Evolutionary conservation across 2,113 vertebrate genomes (phyloP).

Genomic region (Hippocampus guttulatus): DNA sequence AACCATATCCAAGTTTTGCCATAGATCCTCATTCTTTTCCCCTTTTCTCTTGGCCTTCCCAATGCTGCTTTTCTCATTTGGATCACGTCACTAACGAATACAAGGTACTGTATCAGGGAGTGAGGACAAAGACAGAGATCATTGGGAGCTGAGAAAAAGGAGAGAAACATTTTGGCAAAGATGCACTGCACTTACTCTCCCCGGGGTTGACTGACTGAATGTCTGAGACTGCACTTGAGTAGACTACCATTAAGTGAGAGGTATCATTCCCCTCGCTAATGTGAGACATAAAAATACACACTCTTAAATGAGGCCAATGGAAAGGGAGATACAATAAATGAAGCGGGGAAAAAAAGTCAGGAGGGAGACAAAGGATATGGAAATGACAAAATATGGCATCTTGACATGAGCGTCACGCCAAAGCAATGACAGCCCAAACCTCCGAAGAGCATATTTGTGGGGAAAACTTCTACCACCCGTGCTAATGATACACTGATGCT

Average conservation of each 20-base stretch:
- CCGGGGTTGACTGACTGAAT: slow-evolving; percentile 72
- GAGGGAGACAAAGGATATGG: slow-evolving; percentile 20
- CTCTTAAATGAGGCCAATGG: slow-evolving; percentile 52
- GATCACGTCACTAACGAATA: slow-evolving; percentile 45
- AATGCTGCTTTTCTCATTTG: slow-evolving; percentile 71
- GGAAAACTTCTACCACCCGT: slow-evolving; percentile 47
- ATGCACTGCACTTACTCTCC: slow-evolving; percentile 62
- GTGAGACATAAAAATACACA: slow-evolving; percentile 65
- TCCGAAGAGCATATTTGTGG: slow-evolving; percentile 32
- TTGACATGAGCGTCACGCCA: slow-evolving; percentile 55
- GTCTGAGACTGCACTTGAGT: slow-evolving; percentile 67
- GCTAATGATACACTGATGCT: slow-evolving; percentile 53
- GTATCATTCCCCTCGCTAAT: slow-evolving; percentile 63
- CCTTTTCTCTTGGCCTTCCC: slow-evolving; percentile 31
- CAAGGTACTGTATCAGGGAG: slow-evolving; percentile 54
- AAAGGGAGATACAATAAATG: slow-evolving; percentile 62
- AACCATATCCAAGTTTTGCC: slow-evolving; percentile 61
- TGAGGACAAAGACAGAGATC: slow-evolving; percentile 51
- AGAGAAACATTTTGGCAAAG: slow-evolving; percentile 54
- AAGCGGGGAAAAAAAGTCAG: slow-evolving; percentile 40
- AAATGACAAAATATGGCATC: slow-evolving; percentile 49
- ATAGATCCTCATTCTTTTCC: slow-evolving; percentile 46
- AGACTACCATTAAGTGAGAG: slow-evolving; percentile 62
- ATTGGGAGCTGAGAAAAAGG: slow-evolving; percentile 39
- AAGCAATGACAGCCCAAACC: slow-evolving; percentile 24